Percentiles rank a stretch among this genome's conserved stretches.
Evolutionary conservation across 2,113 vertebrate genomes (phyloP).

Genomic region (Cyrtonyx montezumae): DNA sequence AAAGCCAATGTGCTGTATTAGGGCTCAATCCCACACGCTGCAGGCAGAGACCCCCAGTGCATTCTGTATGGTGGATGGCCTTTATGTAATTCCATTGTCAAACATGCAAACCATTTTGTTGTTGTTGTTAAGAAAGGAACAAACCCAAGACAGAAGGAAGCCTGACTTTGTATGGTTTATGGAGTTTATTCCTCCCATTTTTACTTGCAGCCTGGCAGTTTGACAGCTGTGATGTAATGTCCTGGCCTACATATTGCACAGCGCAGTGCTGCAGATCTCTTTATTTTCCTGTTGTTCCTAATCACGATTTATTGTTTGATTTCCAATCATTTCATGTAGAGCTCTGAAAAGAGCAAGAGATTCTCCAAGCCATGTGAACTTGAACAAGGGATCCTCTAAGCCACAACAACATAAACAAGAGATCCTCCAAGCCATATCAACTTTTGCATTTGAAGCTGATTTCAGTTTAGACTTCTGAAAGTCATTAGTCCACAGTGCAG

Average conservation of each 20-base stretch:
- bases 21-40: constrained; percentile 9
- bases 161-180: background rate
- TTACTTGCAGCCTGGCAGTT: background rate
- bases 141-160: background rate
- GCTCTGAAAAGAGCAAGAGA: background rate
- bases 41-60: background rate
- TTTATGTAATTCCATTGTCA: background rate
- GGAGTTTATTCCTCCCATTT: background rate
- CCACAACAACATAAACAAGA: too few species aligned
- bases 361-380: background rate
- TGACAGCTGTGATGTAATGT: background rate
- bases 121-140: background rate
- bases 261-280: background rate
- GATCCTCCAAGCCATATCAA: too few species aligned
- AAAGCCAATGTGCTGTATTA: constrained; percentile 12
- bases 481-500: background rate
- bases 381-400: background rate
- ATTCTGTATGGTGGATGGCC: background rate
- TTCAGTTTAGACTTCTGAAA: constrained; percentile 25
- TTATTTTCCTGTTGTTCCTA: constrained; percentile 8
- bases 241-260: background rate
- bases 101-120: background rate
- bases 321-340: background rate
- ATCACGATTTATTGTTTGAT: background rate
- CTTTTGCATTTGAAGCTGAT: background rate